Evolutionary conservation across 2,888 invertebrate species (phyloP), one percentile per base, ranked within the genome.

Genomic region (Rhodophaea formosa): DNA sequence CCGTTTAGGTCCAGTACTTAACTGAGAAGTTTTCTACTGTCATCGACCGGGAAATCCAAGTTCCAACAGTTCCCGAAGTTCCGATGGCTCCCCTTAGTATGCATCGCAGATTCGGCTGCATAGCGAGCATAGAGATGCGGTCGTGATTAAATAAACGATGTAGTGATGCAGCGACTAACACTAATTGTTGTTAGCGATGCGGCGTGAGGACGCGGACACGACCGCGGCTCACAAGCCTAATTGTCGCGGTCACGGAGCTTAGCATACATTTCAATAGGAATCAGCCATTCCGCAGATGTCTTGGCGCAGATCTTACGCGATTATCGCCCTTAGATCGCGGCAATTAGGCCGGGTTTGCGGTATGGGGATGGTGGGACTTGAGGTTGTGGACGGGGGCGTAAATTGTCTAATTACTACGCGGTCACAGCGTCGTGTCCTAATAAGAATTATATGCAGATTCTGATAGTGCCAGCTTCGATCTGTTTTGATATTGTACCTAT

Each of bases 201-300:
- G 72, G 74, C 83, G 83, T 77, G 82, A 77, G 77, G 72, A 59
- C 46, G 75, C 62, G 68, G 70, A 72, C 80, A 79, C 80, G 81
- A 79, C 79, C 69, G 70, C 71, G 73, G 75, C 77, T 39, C 39
- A 8, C 39, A 39, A 71, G 76, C 79, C 84, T 88, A 88, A 88
- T 88, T 82, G 84, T 77, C 72, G 86, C 82, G 88, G 87, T 84
- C 79, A 72, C 80, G 57, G 67, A 70, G 77, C 72, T 89, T 88
- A 81, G 75, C 90, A 90, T 89, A 86, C 82, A 88, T 90, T 88
- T 86, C 82, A 83, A 88, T 86, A 81, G 72, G 68, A 82, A 88
- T 86, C 79, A 82, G 76, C 79, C 69, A 79, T 77, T 77, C 80
- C 68, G 68, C 66, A 70, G 72, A 74, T 73, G 87, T 88, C 88